Conservation (phyloP, 2,797 vertebrate genomes). For the Scarus forsteni region DNA sequence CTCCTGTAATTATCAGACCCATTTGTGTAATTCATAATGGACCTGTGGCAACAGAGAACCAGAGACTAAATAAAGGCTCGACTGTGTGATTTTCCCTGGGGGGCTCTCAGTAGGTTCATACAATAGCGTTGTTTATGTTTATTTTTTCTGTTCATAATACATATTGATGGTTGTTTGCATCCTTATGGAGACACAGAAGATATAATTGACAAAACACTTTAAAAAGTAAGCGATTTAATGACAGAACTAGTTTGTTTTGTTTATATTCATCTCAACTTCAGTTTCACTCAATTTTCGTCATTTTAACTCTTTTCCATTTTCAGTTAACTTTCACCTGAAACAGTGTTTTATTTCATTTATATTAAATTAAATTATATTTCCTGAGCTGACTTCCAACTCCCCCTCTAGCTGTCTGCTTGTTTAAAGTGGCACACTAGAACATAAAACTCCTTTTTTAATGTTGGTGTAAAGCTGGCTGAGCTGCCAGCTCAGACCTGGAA, state of each 20-base stretch:
- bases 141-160: slow-evolving; percentile 43
- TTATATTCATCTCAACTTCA: slow-evolving; percentile 7
- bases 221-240: slow-evolving; percentile 3
- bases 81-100: slow-evolving; percentile 68
- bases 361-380: slow-evolving; percentile 37
- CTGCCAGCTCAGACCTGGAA: slow-evolving; percentile 67
- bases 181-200: slow-evolving; percentile 20
- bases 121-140: slow-evolving; percentile 49
- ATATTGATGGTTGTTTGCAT: slow-evolving; percentile 32
- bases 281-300: slow-evolving; percentile 1
- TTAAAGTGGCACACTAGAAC: slow-evolving; percentile 60
- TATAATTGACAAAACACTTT: slow-evolving; percentile 9
- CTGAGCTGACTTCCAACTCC: slow-evolving; percentile 29
- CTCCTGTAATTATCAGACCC: slow-evolving; percentile 86
- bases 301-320: neutral
- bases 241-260: slow-evolving; percentile 14
- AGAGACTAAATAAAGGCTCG: slow-evolving; percentile 77
- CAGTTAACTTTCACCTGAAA: slow-evolving; percentile 16
- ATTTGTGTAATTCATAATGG: slow-evolving; percentile 88
- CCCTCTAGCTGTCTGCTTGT: slow-evolving; percentile 46
- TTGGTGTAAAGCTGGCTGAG: slow-evolving; percentile 45
- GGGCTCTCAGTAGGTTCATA: slow-evolving; percentile 63
- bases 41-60: slow-evolving; percentile 81
- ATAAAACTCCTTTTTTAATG: slow-evolving; percentile 49
- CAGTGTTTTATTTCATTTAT: slow-evolving; percentile 24